Conservation (phyloP, 1,140 invertebrate species). For the Diprion similis region DNA sequence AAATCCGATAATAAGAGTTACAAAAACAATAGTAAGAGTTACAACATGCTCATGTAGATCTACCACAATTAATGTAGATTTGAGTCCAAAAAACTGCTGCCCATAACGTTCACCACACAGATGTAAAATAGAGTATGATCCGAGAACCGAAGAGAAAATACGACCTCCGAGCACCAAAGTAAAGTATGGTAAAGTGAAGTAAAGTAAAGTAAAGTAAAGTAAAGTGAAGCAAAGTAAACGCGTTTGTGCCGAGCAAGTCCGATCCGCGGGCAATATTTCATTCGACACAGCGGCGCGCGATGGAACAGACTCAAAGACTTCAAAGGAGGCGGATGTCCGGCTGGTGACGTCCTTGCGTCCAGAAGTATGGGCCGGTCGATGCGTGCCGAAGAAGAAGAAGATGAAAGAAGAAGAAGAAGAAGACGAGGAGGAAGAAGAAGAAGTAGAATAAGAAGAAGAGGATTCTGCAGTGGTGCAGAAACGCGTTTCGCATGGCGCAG, state of each 20-base stretch:
- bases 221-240: neutral
- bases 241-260: neutral
- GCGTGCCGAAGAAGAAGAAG: neutral
- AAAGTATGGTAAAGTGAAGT: neutral
- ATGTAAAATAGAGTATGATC: neutral
- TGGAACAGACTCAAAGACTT: slow-evolving; percentile 44
- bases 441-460: neutral
- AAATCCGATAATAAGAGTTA: too few relatives aligned
- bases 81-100: too few relatives aligned
- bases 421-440: too few relatives aligned
- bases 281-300: slow-evolving; percentile 49
- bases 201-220: neutral
- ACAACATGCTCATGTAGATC: too few relatives aligned
- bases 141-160: slow-evolving; percentile 1
- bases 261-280: slow-evolving; percentile 48
- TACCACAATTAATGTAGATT: too few relatives aligned
- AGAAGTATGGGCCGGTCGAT: slow-evolving; percentile 17
- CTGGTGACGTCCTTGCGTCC: slow-evolving; percentile 35
- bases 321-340: slow-evolving; percentile 57
- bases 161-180: neutral
- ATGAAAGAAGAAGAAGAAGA: neutral
- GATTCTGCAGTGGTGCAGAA: neutral
- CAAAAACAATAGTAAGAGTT: too few relatives aligned
- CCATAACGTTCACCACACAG: too few relatives aligned
- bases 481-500: neutral